Evolutionary conservation across 2,113 vertebrate genomes (phyloP).

Genomic region (western clawed frog (Xenopus tropicalis)): UCB_Xtro_10.0 CM004446.2:149419001-149419500

Average conservation of each 20-base stretch:
- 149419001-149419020: not conserved
- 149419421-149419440: no score
- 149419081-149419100: slow-evolving; percentile 11
- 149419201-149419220: slow-evolving; percentile 11
- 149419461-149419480: no score
- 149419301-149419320: slow-evolving; percentile 11
- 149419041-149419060: slow-evolving; percentile 49
- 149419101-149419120: slow-evolving; percentile 10
- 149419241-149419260: slow-evolving; percentile 30
- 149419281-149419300: slow-evolving; percentile 24
- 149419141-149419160: not conserved
- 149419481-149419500: no score
- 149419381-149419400: no score
- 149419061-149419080: slow-evolving; percentile 31
- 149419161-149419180: not conserved
- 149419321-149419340: slow-evolving; percentile 14
- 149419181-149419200: slow-evolving; percentile 6
- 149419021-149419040: slow-evolving; percentile 51
- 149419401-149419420: no score
- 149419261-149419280: slow-evolving; percentile 21
- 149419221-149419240: slow-evolving; percentile 18
- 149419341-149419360: slow-evolving; percentile 11
- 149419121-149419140: slow-evolving; percentile 14
- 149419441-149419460: no score
- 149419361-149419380: not conserved